Conservation (phyloP, 1,140 invertebrate species). For the Orussus abietinus region DNA sequence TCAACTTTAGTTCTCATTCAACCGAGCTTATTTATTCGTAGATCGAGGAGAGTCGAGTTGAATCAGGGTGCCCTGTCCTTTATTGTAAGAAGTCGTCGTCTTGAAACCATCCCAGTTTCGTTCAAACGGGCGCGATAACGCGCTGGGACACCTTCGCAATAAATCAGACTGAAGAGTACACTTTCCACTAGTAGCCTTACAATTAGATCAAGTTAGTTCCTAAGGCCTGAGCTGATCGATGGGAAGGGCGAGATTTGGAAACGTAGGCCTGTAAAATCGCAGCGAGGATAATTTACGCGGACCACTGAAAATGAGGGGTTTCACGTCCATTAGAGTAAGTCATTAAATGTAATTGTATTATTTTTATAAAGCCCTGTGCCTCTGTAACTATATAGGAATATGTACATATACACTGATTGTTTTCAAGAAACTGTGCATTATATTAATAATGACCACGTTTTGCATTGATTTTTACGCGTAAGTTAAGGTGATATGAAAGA, state of each 20-base stretch:
- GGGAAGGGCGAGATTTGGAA: slow-evolving; percentile 1
- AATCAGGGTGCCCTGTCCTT: slow-evolving; percentile 2
- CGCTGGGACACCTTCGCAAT: neutral
- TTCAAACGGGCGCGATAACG: neutral
- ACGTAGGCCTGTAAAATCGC: neutral
- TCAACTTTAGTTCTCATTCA: no score
- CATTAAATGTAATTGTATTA: slow-evolving; percentile 10
- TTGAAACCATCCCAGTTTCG: slow-evolving; percentile 6
- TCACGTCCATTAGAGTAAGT: slow-evolving; percentile 12
- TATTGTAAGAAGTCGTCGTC: slow-evolving; percentile 5
- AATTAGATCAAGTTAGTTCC: slow-evolving; percentile 6
- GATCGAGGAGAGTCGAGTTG: slow-evolving; percentile 12
- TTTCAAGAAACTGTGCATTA: slow-evolving; percentile 11
- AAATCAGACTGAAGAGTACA: slow-evolving; percentile 15
- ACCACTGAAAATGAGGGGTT: neutral
- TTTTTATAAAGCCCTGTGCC: slow-evolving; percentile 10
- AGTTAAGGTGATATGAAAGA: no score
- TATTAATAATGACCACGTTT: no score
- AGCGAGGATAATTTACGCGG: slow-evolving; percentile 6
- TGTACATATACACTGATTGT: slow-evolving; percentile 13
- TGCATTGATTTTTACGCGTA: no score
- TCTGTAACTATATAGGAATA: slow-evolving; percentile 15
- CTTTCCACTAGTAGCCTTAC: no score
- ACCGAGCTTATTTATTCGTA: slow-evolving; percentile 13
- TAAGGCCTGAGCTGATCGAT: slow-evolving; percentile 9